Evolutionary conservation across 2,888 invertebrate genomes (phyloP).

Genomic region (Parnassius mnemosyne): DNA sequence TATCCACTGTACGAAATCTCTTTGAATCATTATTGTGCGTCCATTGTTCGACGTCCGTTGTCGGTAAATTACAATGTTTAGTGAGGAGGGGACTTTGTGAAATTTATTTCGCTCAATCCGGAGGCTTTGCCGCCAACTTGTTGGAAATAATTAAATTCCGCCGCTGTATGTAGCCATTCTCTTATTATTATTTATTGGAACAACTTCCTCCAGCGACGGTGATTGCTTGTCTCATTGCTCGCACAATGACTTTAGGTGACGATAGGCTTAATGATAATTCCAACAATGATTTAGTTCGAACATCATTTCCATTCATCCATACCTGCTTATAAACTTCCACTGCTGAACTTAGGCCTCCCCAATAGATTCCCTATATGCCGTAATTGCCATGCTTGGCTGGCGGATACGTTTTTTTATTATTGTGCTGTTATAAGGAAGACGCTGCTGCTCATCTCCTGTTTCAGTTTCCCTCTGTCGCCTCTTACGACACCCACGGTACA

Average conservation of each 20-base stretch:
- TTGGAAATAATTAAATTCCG: constrained; percentile 37
- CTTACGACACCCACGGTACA: too few species aligned
- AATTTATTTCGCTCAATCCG: constrained; percentile 35
- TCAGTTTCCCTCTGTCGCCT: too few species aligned
- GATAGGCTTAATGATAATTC: neutral
- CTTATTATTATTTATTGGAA: constrained; percentile 32
- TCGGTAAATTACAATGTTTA: constrained; percentile 35
- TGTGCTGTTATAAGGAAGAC: too few species aligned
- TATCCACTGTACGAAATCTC: constrained; percentile 20
- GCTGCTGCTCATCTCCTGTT: too few species aligned
- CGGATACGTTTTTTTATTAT: too few species aligned
- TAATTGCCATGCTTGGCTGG: too few species aligned
- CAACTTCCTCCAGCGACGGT: constrained; percentile 15
- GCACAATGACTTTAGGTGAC: neutral
- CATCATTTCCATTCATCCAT: too few species aligned
- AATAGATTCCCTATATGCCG: too few species aligned
- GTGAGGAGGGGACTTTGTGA: constrained; percentile 28
- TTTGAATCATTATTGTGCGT: constrained; percentile 27
- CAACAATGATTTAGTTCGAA: too few species aligned
- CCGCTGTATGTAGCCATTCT: constrained; percentile 22
- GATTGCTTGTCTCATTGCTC: neutral
- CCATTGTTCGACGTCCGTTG: constrained; percentile 33
- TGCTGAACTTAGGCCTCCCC: too few species aligned
- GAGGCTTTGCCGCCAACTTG: constrained; percentile 33
- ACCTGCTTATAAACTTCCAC: too few species aligned